Evolutionary conservation across 2,113 vertebrate species (phyloP), one percentile per base, ranked within the genome.

Genomic region (Mandrillus leucophaeus): DNA sequence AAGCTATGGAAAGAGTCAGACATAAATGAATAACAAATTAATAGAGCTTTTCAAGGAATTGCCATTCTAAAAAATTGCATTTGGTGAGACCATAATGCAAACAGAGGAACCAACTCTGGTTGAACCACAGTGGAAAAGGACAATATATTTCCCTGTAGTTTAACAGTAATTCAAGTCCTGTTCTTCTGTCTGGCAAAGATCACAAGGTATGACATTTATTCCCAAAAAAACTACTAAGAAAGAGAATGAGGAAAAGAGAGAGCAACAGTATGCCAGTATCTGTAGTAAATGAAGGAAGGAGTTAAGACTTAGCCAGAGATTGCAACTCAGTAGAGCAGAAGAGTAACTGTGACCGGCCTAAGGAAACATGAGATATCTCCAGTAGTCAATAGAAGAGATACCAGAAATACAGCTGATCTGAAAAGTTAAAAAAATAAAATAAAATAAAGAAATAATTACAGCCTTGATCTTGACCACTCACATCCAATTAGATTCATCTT

Each of bases 341-440:
- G 59, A 89, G 64, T 90, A 94, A 96, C 1, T 5, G 82, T 84
- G 72, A 88, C 14, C 50, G 59, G 52, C 10, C 45, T 95, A 92
- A 90, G 75, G 90, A 88, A 89, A 96, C n/a, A 43, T 55, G 84
- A 95, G 68, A 52, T 88, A 14, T 82, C 20, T 52, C n/a, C 43
- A 89, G 38, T 43, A 78, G 40, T 93, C 66, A 73, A 50, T 30
- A 90, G 50, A 66, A 80, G 84, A 95, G n/a, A 68, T 70, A 40
- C 57, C 76, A 91, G 48, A 96, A 95, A 93, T 64, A 92, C 68
- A 97, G 80, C 78, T 40, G 25, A 92, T 84, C 75, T 0, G 0
- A 92, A 96, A 97, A 95, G 78, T 95, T 86, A 43, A 97, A 91
- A 96, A 93, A 94, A n/a, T 90, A 97, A 91, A 66, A 61, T 61